Conservation (phyloP, 2,888 invertebrate species). For the Elysia crispata region DNA sequence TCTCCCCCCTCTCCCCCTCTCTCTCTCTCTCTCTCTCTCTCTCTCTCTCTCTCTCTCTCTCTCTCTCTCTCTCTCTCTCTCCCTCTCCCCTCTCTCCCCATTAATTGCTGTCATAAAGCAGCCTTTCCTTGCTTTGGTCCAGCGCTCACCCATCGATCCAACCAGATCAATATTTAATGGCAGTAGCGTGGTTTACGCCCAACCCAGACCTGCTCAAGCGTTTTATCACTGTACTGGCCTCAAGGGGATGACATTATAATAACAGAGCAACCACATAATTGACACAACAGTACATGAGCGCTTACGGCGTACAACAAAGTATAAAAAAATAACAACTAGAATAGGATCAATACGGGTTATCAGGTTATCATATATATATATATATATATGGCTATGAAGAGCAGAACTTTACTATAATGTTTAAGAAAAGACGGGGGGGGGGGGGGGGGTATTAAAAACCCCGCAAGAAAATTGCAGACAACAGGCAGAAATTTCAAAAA, state of each 20-base stretch:
- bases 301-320: too few relatives aligned
- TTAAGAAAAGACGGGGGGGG: too few relatives aligned
- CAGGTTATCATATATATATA: too few relatives aligned
- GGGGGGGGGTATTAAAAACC: too few relatives aligned
- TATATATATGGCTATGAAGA: too few relatives aligned
- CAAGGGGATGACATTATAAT: not conserved
- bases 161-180: not conserved
- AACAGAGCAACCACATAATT: not conserved
- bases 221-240: not conserved
- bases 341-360: too few relatives aligned
- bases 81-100: not conserved
- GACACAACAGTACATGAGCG: too few relatives aligned
- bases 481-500: too few relatives aligned
- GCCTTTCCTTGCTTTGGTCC: not conserved
- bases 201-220: not conserved
- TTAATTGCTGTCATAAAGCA: not conserved
- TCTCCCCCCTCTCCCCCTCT: not conserved
- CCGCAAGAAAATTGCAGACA: too few relatives aligned
- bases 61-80: constrained; percentile 16
- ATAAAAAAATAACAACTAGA: too few relatives aligned
- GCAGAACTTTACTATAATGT: too few relatives aligned
- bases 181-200: not conserved
- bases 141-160: not conserved
- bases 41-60: constrained; percentile 21
- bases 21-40: constrained; percentile 12